phyloP scores from a whole-genome alignment of 2,888 invertebrate species.

The Pyrrhosoma nymphula region DNA sequence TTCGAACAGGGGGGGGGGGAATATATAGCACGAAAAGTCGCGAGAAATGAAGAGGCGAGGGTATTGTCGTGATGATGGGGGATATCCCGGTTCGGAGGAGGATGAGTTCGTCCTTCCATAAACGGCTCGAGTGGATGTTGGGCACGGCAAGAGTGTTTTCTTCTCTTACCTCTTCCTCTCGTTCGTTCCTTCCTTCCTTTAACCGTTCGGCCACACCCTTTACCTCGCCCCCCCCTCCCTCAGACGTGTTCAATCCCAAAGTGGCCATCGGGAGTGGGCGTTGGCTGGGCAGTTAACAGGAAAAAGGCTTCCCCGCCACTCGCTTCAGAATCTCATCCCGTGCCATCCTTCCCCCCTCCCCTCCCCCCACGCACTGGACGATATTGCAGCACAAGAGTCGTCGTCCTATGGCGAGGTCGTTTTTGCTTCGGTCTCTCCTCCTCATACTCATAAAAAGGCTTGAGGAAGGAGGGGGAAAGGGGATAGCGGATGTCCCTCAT shows the following conservation, averaged over 20 bases:
- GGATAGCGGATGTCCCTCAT: background rate
- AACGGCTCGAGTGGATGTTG: conserved; percentile 7
- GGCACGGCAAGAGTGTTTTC: background rate
- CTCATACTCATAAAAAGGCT: background rate
- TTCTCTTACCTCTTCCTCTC: background rate
- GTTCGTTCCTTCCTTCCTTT: background rate
- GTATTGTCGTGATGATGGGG: background rate
- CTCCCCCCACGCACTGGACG: background rate
- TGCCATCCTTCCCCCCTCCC: background rate
- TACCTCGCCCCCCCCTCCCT: too few relatives aligned
- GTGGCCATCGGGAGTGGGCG: conserved; percentile 20
- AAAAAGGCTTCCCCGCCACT: background rate
- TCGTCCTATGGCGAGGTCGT: background rate
- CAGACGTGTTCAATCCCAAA: background rate
- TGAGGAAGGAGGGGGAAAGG: background rate
- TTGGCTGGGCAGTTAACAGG: conserved; percentile 29
- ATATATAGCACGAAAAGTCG: background rate
- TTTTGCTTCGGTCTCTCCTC: background rate
- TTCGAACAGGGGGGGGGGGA: background rate
- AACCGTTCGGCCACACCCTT: background rate
- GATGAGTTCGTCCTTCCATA: background rate
- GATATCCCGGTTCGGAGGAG: background rate
- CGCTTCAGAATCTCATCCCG: conserved; percentile 1
- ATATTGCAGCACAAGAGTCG: conserved; percentile 2
- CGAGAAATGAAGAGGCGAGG: background rate